phyloP scores from a whole-genome alignment of 2,888 invertebrate genomes.

The Anodontia alba region DNA sequence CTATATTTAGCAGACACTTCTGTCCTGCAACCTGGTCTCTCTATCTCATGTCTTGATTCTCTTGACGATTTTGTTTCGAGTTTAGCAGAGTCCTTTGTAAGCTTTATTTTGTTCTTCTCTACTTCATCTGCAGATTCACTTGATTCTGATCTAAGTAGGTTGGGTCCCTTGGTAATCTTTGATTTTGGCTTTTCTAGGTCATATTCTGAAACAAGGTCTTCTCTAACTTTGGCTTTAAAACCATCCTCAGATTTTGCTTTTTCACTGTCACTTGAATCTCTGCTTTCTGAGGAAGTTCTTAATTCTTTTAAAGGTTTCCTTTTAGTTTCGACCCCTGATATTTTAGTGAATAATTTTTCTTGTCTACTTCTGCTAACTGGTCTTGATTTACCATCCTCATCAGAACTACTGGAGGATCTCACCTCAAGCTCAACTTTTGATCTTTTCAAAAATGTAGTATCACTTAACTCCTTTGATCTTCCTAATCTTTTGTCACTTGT shows the following conservation, averaged over 20 bases:
- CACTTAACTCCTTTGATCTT: not conserved
- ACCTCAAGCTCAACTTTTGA: not conserved
- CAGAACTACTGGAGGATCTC: not conserved
- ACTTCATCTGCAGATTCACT: too few species aligned
- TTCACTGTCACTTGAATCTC: not conserved
- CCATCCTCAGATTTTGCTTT: not conserved
- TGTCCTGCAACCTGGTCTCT: too few species aligned
- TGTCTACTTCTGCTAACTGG: not conserved
- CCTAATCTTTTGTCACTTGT: not conserved
- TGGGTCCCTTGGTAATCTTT: too few species aligned
- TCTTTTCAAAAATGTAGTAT: not conserved
- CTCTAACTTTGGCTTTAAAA: not conserved
- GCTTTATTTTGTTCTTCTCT: too few species aligned
- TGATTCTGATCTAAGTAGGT: too few species aligned
- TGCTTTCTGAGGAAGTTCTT: not conserved
- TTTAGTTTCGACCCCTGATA: not conserved
- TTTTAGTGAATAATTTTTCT: not conserved
- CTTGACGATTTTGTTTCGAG: too few species aligned
- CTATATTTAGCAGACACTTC: too few species aligned
- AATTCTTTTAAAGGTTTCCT: not conserved
- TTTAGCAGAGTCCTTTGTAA: too few species aligned
- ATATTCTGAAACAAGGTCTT: not conserved
- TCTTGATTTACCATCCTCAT: not conserved
- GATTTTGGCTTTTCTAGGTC: too few species aligned
- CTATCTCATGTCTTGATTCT: too few species aligned